These are phyloP conservation scores for Liolophura sinensis DNA, from an alignment of 1,140 invertebrate genomes.

Conservation along the genomic window DNA sequence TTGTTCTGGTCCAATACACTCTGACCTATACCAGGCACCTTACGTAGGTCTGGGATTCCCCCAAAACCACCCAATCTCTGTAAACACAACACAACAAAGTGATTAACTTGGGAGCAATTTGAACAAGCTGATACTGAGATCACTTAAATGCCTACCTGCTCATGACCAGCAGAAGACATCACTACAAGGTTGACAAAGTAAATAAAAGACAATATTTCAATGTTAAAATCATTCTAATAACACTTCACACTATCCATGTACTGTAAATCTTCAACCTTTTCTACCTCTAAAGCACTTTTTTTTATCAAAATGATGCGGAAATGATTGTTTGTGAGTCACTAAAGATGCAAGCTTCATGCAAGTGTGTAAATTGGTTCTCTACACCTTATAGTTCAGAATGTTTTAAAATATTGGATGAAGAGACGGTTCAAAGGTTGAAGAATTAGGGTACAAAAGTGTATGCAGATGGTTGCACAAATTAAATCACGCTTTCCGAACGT, in stretches of 20 bases:
- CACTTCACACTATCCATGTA: background rate
- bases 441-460: too few species aligned
- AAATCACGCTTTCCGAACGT: too few species aligned
- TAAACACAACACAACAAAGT: slow-evolving; percentile 22
- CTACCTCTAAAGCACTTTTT: too few species aligned
- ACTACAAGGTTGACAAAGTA: background rate
- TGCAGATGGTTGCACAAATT: too few species aligned
- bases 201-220: background rate
- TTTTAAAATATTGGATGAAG: too few species aligned
- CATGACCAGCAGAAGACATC: background rate
- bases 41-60: slow-evolving; percentile 50
- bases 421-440: too few species aligned
- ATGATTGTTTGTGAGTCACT: too few species aligned
- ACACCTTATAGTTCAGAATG: too few species aligned
- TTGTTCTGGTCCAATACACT: slow-evolving; percentile 56
- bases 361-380: too few species aligned
- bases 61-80: slow-evolving; percentile 56
- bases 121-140: background rate
- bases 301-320: too few species aligned
- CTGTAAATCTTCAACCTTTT: too few species aligned
- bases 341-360: too few species aligned
- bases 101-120: background rate
- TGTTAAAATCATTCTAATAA: background rate
- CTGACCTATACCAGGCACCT: slow-evolving; percentile 56
- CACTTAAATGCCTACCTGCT: background rate